A percentile compares a stretch with the other conserved stretches of the same genome.
phyloP scores from a whole-genome alignment of 2,113 vertebrate genomes.

The Aegypius monachus region DNA sequence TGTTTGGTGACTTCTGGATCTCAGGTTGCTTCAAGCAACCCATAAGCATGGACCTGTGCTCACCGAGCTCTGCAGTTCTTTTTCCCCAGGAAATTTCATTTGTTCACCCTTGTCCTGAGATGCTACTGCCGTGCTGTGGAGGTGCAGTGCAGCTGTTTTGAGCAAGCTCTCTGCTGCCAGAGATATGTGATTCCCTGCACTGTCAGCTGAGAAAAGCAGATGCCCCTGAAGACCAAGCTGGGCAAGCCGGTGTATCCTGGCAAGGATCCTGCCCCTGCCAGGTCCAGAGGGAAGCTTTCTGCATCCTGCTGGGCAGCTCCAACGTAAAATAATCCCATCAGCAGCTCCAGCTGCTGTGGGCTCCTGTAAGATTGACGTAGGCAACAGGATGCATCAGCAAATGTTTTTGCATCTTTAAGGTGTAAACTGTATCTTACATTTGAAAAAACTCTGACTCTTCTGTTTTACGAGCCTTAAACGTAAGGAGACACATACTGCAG shows the following conservation, averaged over 20 bases:
- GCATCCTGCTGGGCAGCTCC: neutral
- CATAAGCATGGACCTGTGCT: neutral
- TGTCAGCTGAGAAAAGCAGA: neutral
- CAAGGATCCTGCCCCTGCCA: neutral
- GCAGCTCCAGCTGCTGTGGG: neutral
- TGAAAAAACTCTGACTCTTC: neutral
- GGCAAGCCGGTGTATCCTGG: neutral
- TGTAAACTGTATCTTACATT: neutral
- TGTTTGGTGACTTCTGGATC: neutral
- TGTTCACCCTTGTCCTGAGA: too few species aligned
- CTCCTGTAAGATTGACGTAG: neutral
- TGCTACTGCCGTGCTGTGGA: fast-evolving
- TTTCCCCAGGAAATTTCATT: neutral
- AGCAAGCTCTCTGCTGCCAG: neutral
- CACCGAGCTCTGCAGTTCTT: neutral
- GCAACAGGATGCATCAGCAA: neutral
- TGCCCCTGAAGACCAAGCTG: neutral
- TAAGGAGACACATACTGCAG: neutral
- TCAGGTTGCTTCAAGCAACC: neutral
- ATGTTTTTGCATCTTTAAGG: neutral
- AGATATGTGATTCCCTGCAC: neutral
- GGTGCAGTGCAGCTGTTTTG: neutral
- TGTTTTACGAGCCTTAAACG: neutral
- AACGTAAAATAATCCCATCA: neutral
- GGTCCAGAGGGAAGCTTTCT: neutral